A percentile compares a stretch with the other conserved stretches of the same genome.
phyloP scores from a whole-genome alignment of 2,113 vertebrate genomes.

The Cyrtonyx montezumae region DNA sequence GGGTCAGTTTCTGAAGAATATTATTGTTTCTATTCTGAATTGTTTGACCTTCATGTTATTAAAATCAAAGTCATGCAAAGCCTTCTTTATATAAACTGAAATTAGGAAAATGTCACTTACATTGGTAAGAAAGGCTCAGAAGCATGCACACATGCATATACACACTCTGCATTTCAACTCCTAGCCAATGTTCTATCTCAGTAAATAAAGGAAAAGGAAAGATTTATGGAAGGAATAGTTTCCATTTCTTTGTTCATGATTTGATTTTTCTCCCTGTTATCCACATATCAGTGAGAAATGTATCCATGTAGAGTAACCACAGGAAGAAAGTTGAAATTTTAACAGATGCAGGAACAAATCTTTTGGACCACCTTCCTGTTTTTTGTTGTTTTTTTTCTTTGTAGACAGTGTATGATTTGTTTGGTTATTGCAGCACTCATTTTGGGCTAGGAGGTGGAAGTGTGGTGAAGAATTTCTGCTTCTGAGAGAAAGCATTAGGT shows the following conservation, averaged over 20 bases:
- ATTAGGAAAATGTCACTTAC: conserved; percentile 58
- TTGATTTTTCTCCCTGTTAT: not conserved
- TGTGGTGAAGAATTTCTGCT: not conserved
- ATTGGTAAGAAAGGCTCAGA: conserved; percentile 11
- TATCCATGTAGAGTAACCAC: not conserved
- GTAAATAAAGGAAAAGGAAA: conserved; percentile 14
- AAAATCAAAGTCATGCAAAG: conserved; percentile 61
- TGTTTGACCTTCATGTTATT: conserved; percentile 61
- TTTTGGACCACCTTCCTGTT: not conserved
- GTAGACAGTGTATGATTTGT: not conserved
- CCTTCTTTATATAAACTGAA: conserved; percentile 46
- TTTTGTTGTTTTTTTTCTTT: not conserved
- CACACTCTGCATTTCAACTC: not conserved
- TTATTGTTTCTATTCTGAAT: conserved; percentile 50
- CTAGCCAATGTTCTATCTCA: conserved; percentile 37
- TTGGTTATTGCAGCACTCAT: not conserved
- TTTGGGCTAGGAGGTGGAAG: not conserved
- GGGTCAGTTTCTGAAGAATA: conserved; percentile 47
- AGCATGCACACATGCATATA: not conserved
- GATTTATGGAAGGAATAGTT: conserved; percentile 42
- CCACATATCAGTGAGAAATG: conserved; percentile 10
- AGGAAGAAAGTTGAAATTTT: not conserved
- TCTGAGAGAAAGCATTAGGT: not conserved
- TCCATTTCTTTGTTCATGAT: conserved; percentile 16
- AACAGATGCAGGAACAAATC: not conserved